Base-by-base conservation (phyloP, 92 coral and sea anemone species). In the Zoanthus solanderi region DNA sequence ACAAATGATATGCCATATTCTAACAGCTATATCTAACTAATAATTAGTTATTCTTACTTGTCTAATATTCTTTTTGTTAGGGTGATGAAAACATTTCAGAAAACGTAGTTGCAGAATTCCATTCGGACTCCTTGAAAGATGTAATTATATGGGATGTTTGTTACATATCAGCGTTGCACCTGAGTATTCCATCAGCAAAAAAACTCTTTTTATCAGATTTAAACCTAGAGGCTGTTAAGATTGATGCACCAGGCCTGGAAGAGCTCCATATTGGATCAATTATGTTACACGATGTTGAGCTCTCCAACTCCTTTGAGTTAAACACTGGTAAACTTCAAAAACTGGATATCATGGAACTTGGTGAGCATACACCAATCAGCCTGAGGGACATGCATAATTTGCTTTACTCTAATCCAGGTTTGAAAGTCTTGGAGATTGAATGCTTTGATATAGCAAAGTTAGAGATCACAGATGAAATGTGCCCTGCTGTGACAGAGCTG, bases 131-230 rank as follows among this genome's bases (percentile, higher is more conserved):
- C 0, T 47, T 90, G 14, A 75, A 82, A 48, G 90, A 90, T 53
- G 79, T 90, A 9, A 68, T 72, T 42, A 50, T 90, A 56, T 90
- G 93, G 93, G 93, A 90, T 76, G 87, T 90, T 66, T 48, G 87
- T 67, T 80, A 90, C 61, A 44, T 90, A 63, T 50, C 79, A 37
- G 74, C 85, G n/a, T 78, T 90, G 75, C 42, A 29, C 83, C 75
- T 90, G 84, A 81, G 42, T 63, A 54, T 90, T 14, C 93, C 93
- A 2, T 32, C 61, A 10, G 88, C 72, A 46, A 75, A 44, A 28
- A 87, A 87, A 18, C 84, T 90, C 57, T 90, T 90, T 76, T 80
- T 90, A 18, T 90, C 90, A 81, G 93, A 90, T 78, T 85, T 90
- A 0, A 86, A 87, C 67, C 75, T 90, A 7, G 90, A 90, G 72